phyloP scores from a whole-genome alignment of 1,140 invertebrate species.

The Apis cerana region DNA sequence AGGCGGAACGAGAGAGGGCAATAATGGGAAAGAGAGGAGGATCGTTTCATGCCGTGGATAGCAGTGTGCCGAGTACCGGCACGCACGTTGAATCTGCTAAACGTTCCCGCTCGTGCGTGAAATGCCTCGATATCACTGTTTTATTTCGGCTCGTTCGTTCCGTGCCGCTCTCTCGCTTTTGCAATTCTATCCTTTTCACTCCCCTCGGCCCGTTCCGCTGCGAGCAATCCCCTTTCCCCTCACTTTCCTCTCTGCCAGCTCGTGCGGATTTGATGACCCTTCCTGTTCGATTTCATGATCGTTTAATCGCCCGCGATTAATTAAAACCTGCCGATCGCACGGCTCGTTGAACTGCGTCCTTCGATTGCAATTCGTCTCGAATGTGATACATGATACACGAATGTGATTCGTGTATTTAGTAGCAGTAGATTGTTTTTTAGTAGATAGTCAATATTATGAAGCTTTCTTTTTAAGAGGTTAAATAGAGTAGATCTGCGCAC shows the following conservation, averaged over 20 bases:
- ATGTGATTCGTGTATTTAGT: too few species aligned
- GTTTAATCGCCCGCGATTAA: slow-evolving; percentile 59
- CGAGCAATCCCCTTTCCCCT: slow-evolving; percentile 56
- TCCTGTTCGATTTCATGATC: slow-evolving; percentile 60
- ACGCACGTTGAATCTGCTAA: slow-evolving; percentile 80
- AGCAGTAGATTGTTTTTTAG: too few species aligned
- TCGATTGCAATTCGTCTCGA: neutral
- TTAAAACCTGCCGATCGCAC: slow-evolving; percentile 33
- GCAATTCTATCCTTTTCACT: slow-evolving; percentile 70
- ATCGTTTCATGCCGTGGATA: slow-evolving; percentile 50
- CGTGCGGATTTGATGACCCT: slow-evolving; percentile 67
- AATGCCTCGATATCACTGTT: slow-evolving; percentile 82
- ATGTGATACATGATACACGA: too few species aligned
- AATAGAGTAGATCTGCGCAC: too few species aligned
- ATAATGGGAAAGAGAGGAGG: slow-evolving; percentile 24
- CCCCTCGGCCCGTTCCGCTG: slow-evolving; percentile 46
- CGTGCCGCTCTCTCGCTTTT: slow-evolving; percentile 62
- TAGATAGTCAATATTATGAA: too few species aligned
- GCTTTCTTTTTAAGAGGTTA: too few species aligned
- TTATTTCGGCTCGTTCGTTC: slow-evolving; percentile 77
- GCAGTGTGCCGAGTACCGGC: slow-evolving; percentile 57
- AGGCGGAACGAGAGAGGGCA: slow-evolving; percentile 32
- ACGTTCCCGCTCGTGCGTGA: slow-evolving; percentile 81
- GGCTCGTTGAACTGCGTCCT: neutral
- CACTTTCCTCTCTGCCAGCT: slow-evolving; percentile 36